These are phyloP conservation scores for Conus betulinus DNA, from an alignment of 1,140 invertebrate species.

Conservation along the genomic window DNA sequence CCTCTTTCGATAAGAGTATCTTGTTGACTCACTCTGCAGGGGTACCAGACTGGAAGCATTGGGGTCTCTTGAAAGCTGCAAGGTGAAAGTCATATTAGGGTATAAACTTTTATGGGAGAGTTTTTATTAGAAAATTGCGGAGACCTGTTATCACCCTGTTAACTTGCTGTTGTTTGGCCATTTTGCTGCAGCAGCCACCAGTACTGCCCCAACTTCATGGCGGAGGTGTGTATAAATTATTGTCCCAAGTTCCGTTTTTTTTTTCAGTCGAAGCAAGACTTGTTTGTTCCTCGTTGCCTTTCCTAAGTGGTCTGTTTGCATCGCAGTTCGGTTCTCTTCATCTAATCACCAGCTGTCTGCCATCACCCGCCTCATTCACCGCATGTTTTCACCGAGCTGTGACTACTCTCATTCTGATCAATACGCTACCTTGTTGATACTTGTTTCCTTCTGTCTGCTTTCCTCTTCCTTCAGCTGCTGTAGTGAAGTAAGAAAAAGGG, in stretches of 20 bases:
- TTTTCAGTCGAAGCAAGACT: background rate
- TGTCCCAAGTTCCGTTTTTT: background rate
- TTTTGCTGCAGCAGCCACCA: constrained; percentile 23
- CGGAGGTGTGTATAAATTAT: constrained; percentile 28
- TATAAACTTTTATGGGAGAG: background rate
- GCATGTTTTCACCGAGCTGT: background rate
- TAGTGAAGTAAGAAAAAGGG: too few species aligned
- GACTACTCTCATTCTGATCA: background rate
- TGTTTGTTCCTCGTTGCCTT: constrained; percentile 15
- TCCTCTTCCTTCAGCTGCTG: background rate
- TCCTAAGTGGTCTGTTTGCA: constrained; percentile 9
- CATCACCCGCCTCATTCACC: constrained; percentile 1
- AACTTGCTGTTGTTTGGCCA: background rate
- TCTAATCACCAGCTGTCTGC: background rate
- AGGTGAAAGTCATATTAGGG: too few species aligned
- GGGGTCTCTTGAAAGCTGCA: too few species aligned
- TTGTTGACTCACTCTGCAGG: background rate
- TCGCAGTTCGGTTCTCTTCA: background rate
- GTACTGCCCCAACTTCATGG: constrained; percentile 8
- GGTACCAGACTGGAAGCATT: too few species aligned
- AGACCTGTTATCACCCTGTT: background rate
- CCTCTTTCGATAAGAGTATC: background rate
- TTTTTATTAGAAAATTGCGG: background rate
- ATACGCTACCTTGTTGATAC: background rate
- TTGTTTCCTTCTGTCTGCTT: background rate